These are phyloP conservation scores for Acrocephalus arundinaceus DNA, from an alignment of 2,113 vertebrate genomes.

Conservation along the genomic window DNA sequence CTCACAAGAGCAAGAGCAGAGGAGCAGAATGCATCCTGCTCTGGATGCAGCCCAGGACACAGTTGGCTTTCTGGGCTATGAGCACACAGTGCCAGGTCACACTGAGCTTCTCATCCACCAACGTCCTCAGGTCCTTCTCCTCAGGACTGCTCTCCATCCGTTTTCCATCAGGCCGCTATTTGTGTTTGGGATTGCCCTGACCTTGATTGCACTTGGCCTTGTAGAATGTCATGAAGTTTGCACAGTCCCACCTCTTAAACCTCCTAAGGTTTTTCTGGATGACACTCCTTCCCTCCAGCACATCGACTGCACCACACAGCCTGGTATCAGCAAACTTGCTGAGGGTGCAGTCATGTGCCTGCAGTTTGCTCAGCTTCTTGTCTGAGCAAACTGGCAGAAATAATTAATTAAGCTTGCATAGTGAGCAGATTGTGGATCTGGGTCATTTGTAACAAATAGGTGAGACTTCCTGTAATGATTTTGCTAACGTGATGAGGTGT, in stretches of 20 bases:
- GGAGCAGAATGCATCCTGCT: neutral
- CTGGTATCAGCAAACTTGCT: neutral
- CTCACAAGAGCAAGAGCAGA: neutral
- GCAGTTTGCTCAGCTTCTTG: neutral
- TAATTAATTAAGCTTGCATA: neutral
- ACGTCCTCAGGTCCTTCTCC: neutral
- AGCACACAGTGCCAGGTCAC: fast-evolving
- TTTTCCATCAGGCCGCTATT: neutral
- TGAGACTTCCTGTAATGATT: neutral
- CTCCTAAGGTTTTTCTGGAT: neutral
- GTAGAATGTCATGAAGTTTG: fast-evolving
- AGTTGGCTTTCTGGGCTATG: neutral
- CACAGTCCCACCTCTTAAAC: neutral
- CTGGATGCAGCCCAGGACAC: neutral
- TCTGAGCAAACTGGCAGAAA: neutral
- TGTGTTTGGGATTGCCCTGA: neutral
- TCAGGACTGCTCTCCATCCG: neutral
- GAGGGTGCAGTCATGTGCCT: neutral
- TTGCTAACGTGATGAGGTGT: neutral
- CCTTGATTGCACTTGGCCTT: neutral
- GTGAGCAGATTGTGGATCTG: neutral
- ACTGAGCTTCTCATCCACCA: neutral
- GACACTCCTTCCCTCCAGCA: neutral
- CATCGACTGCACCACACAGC: neutral
- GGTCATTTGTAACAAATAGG: constrained; percentile 13